Base-by-base conservation (phyloP, 2,888 invertebrate genomes). In the Tuta absoluta region DNA sequence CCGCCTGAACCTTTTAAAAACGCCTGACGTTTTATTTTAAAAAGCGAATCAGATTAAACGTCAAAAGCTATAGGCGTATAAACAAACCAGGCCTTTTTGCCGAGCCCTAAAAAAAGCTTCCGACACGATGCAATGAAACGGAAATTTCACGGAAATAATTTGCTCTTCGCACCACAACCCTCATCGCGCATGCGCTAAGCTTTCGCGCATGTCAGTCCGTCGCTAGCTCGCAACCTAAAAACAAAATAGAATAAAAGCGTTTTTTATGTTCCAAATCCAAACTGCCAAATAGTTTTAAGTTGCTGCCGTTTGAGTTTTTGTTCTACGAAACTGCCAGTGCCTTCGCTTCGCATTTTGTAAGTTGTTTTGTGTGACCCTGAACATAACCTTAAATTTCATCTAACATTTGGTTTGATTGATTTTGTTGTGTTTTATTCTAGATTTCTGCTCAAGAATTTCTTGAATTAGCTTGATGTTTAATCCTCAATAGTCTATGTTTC, bases 61-160 rank as follows among this genome's bases (percentile, higher is more conserved):
- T 72, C 67, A 75, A 66, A 78, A 74, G 74, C 65, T 68, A 67
- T 66, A 67, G 71, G 68, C 68, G 68, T 71, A 67, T 73, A 70
- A 72, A 73, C 72, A 71, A 65, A 10, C 4, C 33, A 33, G 33
- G 33, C 33, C 7, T 33, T 33, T 33, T 33, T 33, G 81, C 78
- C 84, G 81, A 87, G 76, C 87, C 85, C 83, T 86, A 79, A 81
- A 81, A 79, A 81, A 81, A 81, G 83, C 78, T 78, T 80, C 81
- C 81, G 79, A 83, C 80, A 78, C 70, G 71, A 73, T 73, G 75
- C 77, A 76, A 70, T 73, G 75, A 72, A 72, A 69, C 84, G 89
- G 89, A 89, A 87, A 89, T 86, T 84, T 83, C 79, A 79, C 76
- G 75, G 78, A 75, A 82, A 81, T 87, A 84, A 87, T 89, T 86